Evolutionary conservation across 2,888 invertebrate genomes (phyloP), one percentile per base, ranked within the genome.

Genomic region (Bombyx huttoni): DNA sequence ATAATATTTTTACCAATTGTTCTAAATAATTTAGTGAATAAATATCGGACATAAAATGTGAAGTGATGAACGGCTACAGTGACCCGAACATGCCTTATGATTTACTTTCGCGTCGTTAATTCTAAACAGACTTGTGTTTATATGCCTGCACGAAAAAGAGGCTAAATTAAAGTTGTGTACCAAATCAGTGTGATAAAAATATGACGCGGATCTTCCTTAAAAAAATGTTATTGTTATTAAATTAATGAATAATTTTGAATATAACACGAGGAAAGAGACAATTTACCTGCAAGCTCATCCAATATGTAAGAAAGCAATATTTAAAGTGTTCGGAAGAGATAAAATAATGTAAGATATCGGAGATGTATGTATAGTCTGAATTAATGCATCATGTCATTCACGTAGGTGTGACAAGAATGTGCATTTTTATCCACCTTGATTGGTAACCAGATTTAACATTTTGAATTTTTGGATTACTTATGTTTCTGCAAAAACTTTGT

Each of bases 41-140:
- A 24, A 24, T 24, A 51, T 58, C 59, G 64, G 71, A 74, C 72
- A 73, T 73, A 61, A 67, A 63, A 73, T 71, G 73, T 73, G 70
- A 67, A 68, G 64, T 67, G 65, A 45, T 9, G 40, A 9, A 45
- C 12, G n/a, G 13, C 13, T 48, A 8, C 1, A 48, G 13, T n/a
- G 45, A 24, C 24, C 14, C 14, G 45, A 13, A 51, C 24, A 35
- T 51, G 47, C 13, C 13, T 47, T 14, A 14, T n/a, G 47, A 14
- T 47, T 24, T 47, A 47, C 24, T 40, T 40, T 40, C 40, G 52
- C 60, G 40, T 40, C 40, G 40, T 1, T 40, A 40, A 40, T 24
- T 24, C 40, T 40, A 40, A 40, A 8, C 40, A 66, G 65, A 63
- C 59, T 57, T 59, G 61, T 59, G 62, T 59, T 60, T 59, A 62